Conservation (phyloP, 2,888 invertebrate genomes). For the Rotaria macrura region DNA sequence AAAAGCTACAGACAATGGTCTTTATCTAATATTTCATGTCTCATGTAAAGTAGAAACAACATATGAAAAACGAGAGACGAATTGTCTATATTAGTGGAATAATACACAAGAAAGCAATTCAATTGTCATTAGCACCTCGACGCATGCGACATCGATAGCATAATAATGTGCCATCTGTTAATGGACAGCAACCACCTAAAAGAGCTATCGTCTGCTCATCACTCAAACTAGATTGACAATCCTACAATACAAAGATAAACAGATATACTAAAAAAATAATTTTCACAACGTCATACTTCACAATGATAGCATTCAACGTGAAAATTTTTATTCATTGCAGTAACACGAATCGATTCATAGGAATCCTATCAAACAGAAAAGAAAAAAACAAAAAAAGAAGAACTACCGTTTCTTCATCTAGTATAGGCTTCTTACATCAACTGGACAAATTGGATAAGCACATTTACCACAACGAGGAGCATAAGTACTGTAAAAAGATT, state of each 20-base stretch:
- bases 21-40: too few species aligned
- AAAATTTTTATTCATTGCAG: slow-evolving; percentile 96
- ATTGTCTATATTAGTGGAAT: not conserved
- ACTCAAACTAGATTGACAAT: slow-evolving; percentile 90
- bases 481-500: not conserved
- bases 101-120: not conserved
- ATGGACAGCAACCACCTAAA: slow-evolving; percentile 66
- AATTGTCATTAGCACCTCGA: slow-evolving; percentile 46
- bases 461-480: not conserved
- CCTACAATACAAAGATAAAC: slow-evolving; percentile 47
- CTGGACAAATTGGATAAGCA: not conserved
- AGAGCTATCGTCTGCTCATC: slow-evolving; percentile 77
- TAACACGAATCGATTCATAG: slow-evolving; percentile 92
- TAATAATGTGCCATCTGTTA: slow-evolving; percentile 61
- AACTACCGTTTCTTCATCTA: not conserved
- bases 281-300: slow-evolving; percentile 53
- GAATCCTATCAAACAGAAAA: slow-evolving; percentile 61
- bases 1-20: too few species aligned
- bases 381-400: not conserved
- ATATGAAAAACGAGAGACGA: not conserved
- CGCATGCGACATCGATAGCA: slow-evolving; percentile 86
- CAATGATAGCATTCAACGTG: slow-evolving; percentile 97
- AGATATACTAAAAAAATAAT: not conserved
- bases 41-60: too few species aligned
- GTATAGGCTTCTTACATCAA: not conserved